A percentile compares a stretch with the other conserved stretches of the same genome.
Conservation (phyloP, 1,140 invertebrate genomes). For the Bradysia coprophila region DNA sequence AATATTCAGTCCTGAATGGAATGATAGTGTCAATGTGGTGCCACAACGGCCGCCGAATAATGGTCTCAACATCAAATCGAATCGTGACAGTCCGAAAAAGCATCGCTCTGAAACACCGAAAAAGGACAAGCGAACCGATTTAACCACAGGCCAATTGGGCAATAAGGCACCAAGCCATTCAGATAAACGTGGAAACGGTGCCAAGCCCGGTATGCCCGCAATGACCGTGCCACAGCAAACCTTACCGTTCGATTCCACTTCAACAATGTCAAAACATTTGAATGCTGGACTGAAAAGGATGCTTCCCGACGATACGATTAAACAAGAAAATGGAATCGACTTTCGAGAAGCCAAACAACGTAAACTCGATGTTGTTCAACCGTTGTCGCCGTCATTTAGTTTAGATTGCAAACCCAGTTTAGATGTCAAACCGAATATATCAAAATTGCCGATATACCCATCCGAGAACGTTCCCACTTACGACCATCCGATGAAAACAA, state of each 20-base stretch:
- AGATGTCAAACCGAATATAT: not conserved
- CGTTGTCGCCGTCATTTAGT: not conserved
- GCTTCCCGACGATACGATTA: not conserved
- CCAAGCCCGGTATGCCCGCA: not conserved
- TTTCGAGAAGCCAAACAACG: constrained; percentile 1
- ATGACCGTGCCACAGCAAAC: not conserved
- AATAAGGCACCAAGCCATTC: not conserved
- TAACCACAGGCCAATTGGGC: not conserved
- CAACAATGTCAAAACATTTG: not conserved
- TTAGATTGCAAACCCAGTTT: not conserved
- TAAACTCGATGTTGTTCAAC: not conserved
- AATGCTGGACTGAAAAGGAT: not conserved
- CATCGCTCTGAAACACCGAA: constrained; percentile 3
- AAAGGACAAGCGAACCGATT: constrained; percentile 6
- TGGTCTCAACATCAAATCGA: not conserved
- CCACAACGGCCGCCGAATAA: not conserved
- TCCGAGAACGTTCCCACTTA: not conserved
- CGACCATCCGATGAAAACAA: not conserved
- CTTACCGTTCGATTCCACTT: not conserved
- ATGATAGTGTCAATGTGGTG: constrained; percentile 8
- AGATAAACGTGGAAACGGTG: not conserved
- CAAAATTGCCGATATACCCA: no score
- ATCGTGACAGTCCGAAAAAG: constrained; percentile 5
- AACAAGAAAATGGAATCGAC: not conserved
- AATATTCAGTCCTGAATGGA: constrained; percentile 20